Evolutionary conservation across 2,888 invertebrate species (phyloP).

Genomic region (Helleia helle): DNA sequence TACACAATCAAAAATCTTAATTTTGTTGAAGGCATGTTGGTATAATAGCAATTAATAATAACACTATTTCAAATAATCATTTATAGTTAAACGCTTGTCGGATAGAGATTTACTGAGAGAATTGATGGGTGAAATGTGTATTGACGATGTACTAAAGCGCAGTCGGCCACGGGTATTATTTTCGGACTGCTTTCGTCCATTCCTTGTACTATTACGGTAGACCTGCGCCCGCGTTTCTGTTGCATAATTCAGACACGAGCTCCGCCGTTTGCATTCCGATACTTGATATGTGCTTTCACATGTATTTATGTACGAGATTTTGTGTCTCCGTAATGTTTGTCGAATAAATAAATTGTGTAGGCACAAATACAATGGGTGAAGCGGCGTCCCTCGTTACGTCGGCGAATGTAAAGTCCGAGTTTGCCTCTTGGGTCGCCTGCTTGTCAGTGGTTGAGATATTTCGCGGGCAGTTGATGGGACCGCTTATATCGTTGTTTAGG

Average conservation of each 20-base stretch:
- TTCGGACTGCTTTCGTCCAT: constrained; percentile 53
- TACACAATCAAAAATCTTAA: too few species aligned
- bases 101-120: neutral
- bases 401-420: constrained; percentile 65
- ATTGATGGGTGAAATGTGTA: constrained; percentile 22
- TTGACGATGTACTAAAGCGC: constrained; percentile 21
- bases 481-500: constrained; percentile 61
- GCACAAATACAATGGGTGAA: constrained; percentile 70
- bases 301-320: constrained; percentile 74
- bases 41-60: too few species aligned
- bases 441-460: constrained; percentile 63
- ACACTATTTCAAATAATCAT: too few species aligned
- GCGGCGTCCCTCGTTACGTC: constrained; percentile 68
- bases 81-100: too few species aligned
- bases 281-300: constrained; percentile 73
- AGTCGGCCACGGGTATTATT: constrained; percentile 42
- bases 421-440: constrained; percentile 57
- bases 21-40: too few species aligned
- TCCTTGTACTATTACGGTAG: constrained; percentile 60
- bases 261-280: constrained; percentile 71
- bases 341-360: constrained; percentile 71
- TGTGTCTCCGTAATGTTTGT: constrained; percentile 72
- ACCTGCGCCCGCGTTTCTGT: constrained; percentile 53
- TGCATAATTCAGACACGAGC: constrained; percentile 72
- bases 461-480: constrained; percentile 44